Percentiles rank a stretch among this genome's conserved stretches.
Evolutionary conservation across 2,797 vertebrate species (phyloP).

Genomic region (Fratercula arctica): DNA sequence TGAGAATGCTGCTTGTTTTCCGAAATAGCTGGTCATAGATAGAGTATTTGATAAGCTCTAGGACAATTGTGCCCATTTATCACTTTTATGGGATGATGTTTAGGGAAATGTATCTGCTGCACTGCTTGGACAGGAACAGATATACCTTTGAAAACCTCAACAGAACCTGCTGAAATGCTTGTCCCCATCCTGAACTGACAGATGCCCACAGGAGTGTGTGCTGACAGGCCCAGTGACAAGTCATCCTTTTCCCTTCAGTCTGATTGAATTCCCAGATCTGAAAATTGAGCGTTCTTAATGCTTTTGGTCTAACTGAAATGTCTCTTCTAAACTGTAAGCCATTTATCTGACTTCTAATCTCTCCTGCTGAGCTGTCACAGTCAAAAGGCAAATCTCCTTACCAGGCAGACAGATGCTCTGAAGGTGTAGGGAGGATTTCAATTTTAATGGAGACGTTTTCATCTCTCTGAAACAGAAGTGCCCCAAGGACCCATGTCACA

Average conservation of each 20-base stretch:
- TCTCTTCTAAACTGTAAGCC: conserved; percentile 56
- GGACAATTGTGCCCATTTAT: conserved; percentile 5
- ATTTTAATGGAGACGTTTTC: conserved; percentile 10
- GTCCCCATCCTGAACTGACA: conserved; percentile 15
- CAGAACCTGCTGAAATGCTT: background rate
- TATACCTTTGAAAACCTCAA: background rate
- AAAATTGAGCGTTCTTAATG: conserved; percentile 57
- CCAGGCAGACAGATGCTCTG: conserved; percentile 44
- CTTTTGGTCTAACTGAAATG: conserved; percentile 61
- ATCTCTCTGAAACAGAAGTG: background rate
- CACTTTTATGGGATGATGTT: background rate
- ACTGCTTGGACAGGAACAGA: background rate
- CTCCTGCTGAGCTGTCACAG: conserved; percentile 48
- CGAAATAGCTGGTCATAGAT: background rate
- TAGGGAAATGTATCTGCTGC: background rate
- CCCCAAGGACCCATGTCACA: background rate
- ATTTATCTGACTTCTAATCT: conserved; percentile 57
- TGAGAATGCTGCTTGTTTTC: background rate
- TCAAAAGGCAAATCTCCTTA: conserved; percentile 52
- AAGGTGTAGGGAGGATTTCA: conserved; percentile 25
- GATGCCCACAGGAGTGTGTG: conserved; percentile 13
- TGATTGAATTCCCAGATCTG: conserved; percentile 62
- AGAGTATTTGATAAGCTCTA: background rate
- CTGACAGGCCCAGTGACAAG: conserved; percentile 42
- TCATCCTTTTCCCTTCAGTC: conserved; percentile 55